Base-by-base conservation (phyloP, 2,888 invertebrate species). In the Pharmacophagus antenor region DNA sequence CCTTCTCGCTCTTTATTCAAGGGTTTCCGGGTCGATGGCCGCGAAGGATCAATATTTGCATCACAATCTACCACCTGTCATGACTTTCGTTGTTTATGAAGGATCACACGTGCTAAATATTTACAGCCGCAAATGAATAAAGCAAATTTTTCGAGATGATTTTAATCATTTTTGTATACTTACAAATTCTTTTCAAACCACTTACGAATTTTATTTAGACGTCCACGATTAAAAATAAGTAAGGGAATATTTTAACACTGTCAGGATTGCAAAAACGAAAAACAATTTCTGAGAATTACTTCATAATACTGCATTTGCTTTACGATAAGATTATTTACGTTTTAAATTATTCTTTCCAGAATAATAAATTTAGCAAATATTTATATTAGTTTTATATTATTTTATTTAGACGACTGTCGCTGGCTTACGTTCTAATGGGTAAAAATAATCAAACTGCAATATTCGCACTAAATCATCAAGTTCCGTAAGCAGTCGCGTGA, bases 1-100 rank as follows among this genome's bases (percentile, higher is more conserved):
- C 54, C 31, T 54, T 54, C 58, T 54, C 52, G 42, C 42, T 23
- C 21, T 41, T 44, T 49, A 25, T 49, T 37, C 21, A 49, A 54
- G 49, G 27, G 10, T 59, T 59, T 54, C 54, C 58, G 58, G 58
- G 49, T 59, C 54, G 23, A 42, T 20, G 54, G 23, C 58, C 54
- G 21, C 15, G 2, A 18, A 27, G 17, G 53, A 48, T 54, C 58
- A 27, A 42, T 27, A 54, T 59, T 59, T 44, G 22, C 58, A 54
- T 59, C 41, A 49, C 21, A 56, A 54, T 46, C 21, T 27, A n/a
- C n/a, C 20, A 52, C 47, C 37, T 27, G 58, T 42, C 53, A 49
- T 46, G 48, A 12, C 41, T 41, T 49, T 53, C 10, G 8, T 17
- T 57, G 49, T 44, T 53, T 49, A 57, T 42, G 15, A 58, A 53